These are phyloP conservation scores for Zaprionus davidi DNA, from an alignment of 1,140 invertebrate genomes.

Conservation along the genomic window DNA sequence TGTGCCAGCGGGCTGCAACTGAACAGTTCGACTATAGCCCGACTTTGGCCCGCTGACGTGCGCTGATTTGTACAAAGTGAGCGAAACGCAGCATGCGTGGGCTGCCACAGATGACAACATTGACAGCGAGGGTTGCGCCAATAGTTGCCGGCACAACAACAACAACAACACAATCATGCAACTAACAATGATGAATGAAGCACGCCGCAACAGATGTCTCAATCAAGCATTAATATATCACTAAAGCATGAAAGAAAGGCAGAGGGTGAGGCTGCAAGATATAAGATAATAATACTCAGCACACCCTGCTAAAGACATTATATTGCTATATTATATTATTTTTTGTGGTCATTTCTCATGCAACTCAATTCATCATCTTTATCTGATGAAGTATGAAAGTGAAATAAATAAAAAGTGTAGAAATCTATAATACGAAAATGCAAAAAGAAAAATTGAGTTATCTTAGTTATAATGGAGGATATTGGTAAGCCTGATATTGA, in stretches of 20 bases:
- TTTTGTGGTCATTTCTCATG: conserved; percentile 1
- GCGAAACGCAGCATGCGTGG: conserved; percentile 48
- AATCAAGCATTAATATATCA: conserved; percentile 49
- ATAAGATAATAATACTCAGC: not conserved
- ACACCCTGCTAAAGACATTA: conserved; percentile 1
- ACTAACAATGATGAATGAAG: conserved; percentile 56
- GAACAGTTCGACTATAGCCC: not conserved
- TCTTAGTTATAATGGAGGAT: no score
- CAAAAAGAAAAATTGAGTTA: no score
- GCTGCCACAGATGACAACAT: conserved; percentile 50
- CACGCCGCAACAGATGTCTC: conserved; percentile 49
- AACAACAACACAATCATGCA: not conserved
- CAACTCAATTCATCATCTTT: conserved; percentile 4
- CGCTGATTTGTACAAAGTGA: conserved; percentile 60
- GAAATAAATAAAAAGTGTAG: not conserved
- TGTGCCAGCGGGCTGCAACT: not conserved
- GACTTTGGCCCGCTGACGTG: conserved; percentile 57
- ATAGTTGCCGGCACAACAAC: conserved; percentile 31
- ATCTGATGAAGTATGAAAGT: not conserved
- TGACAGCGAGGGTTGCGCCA: conserved; percentile 60
- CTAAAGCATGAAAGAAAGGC: not conserved
- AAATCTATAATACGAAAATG: not conserved
- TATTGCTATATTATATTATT: conserved; percentile 7
- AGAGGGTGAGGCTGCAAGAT: not conserved
- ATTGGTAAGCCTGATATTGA: not conserved